Conservation (phyloP, 1,140 invertebrate genomes). For the Trichoplusia ni region DNA sequence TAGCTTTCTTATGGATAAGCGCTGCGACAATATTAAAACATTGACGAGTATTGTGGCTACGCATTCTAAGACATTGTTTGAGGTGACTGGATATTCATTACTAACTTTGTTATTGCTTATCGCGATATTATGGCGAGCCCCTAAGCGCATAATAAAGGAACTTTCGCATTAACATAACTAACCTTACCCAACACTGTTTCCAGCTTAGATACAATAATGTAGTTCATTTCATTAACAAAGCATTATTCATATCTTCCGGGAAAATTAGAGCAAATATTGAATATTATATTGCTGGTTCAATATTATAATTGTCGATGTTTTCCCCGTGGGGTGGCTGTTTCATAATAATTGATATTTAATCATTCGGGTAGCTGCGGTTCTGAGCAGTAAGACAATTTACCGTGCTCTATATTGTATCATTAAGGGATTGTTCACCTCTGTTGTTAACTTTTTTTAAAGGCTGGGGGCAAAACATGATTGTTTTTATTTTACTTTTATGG, state of each 20-base stretch:
- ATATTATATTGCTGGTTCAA: no score
- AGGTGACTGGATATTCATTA: neutral
- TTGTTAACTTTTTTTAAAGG: neutral
- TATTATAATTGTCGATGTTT: no score
- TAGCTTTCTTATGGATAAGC: conserved; percentile 26
- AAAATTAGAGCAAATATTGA: neutral
- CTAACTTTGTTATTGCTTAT: neutral
- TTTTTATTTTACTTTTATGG: neutral
- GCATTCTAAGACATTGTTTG: neutral
- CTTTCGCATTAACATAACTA: no score
- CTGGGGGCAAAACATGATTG: neutral
- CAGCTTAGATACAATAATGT: no score
- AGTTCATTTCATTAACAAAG: neutral
- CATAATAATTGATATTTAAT: conserved; percentile 30
- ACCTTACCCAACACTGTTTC: no score
- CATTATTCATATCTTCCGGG: neutral
- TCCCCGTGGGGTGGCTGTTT: no score
- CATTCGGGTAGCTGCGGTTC: conserved; percentile 13
- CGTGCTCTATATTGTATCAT: conserved; percentile 23
- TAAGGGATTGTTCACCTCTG: conserved; percentile 27
- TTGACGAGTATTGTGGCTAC: neutral
- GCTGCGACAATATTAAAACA: conserved; percentile 8
- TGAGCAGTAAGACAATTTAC: conserved; percentile 13
- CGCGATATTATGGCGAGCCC: neutral
- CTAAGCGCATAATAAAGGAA: no score